Conservation (phyloP, 2,888 invertebrate genomes). For the Drosophila paranaensis region DNA sequence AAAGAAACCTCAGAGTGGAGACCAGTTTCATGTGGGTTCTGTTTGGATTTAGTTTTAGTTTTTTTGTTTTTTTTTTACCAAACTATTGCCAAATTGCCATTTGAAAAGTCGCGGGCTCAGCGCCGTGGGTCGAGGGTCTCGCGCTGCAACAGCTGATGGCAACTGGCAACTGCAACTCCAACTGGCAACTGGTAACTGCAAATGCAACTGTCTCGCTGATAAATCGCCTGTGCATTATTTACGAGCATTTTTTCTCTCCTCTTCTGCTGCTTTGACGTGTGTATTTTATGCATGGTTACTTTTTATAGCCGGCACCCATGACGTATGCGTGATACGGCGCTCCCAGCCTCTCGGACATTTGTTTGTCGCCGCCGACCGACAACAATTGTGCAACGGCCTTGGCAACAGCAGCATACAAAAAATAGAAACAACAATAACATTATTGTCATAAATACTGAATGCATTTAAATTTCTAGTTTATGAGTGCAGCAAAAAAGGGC, state of each 20-base stretch:
- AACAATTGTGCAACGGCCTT: conserved; percentile 51
- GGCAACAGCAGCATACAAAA: conserved; percentile 12
- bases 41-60: conserved; percentile 9
- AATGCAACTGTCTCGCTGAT: conserved; percentile 62
- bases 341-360: conserved; percentile 27
- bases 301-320: conserved; percentile 66
- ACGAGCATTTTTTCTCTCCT: conserved; percentile 32
- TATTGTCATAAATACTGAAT: conserved; percentile 43
- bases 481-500: conserved; percentile 31
- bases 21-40: conserved; percentile 45
- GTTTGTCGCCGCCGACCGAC: not conserved
- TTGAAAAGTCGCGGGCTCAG: conserved; percentile 53
- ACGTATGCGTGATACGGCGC: conserved; percentile 68
- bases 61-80: not conserved
- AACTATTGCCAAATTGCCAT: conserved; percentile 67
- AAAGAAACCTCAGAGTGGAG: conserved; percentile 12
- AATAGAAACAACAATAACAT: conserved; percentile 9
- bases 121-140: conserved; percentile 18
- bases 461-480: conserved; percentile 48
- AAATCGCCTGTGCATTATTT: conserved; percentile 67
- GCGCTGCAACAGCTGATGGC: conserved; percentile 25
- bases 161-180: conserved; percentile 32
- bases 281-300: conserved; percentile 57
- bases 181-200: conserved; percentile 48
- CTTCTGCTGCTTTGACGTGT: conserved; percentile 23